Conservation (phyloP, 2,797 vertebrate genomes). For the Sarcoramphus papa region DNA sequence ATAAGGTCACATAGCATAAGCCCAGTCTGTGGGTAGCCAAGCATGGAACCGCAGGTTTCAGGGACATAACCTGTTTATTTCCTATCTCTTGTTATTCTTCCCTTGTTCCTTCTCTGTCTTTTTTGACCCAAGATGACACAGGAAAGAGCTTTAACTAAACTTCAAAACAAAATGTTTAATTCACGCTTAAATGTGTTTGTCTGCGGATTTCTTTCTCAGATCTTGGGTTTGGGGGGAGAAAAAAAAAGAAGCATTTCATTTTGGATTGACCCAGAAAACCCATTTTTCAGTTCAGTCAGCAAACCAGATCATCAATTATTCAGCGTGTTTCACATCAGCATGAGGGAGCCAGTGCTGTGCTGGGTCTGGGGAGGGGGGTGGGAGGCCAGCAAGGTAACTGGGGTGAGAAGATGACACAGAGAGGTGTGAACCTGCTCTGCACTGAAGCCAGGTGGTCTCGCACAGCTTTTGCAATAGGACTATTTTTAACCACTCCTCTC, state of each 20-base stretch:
- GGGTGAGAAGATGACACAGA: neutral
- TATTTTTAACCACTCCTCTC: neutral
- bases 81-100: neutral
- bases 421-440: neutral
- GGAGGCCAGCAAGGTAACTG: neutral
- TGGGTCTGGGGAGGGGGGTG: neutral
- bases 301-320: conserved; percentile 5
- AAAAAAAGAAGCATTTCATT: neutral
- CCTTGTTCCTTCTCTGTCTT: neutral
- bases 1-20: neutral
- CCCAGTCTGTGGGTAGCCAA: neutral
- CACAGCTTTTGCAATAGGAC: neutral
- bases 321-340: neutral
- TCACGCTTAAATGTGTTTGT: neutral
- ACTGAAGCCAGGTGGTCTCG: neutral
- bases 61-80: neutral
- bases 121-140: neutral
- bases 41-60: neutral
- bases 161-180: neutral
- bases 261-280: neutral
- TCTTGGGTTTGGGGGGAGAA: neutral
- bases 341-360: neutral
- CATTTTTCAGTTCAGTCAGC: neutral
- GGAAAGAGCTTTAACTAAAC: neutral
- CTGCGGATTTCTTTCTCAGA: neutral